Evolutionary conservation across 2,888 invertebrate species (phyloP), one percentile per base, ranked within the genome.

Genomic region (Netelia inedita): DNA sequence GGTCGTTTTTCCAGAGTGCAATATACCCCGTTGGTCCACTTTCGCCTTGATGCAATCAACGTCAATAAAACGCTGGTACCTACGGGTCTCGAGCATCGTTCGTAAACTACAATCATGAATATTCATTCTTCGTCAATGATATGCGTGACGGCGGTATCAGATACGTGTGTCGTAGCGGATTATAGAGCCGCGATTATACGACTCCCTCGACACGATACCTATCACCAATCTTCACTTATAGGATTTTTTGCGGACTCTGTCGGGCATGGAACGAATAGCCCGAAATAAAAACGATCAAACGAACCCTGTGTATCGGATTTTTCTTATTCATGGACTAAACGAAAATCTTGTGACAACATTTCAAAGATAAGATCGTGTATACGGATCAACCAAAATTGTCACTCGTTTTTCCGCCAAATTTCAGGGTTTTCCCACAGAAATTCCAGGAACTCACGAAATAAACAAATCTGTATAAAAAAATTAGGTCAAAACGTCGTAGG

Each of bases 81-180:
- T 14, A 41, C 16, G n/a, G 16, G 1, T 19, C 16, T 57, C 16
- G 9, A 19, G 19, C 59, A 8, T 11, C 46, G 14, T 10, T 63
- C 55, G 19, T 6, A 35, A 5, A 69, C 10, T 59, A 41, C n/a
- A 3, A 23, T 43, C 55, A 72, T 79, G 72, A 79, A 79, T 79
- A 79, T 79, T 79, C 23, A 55, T 76, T n/a, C 21, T 21, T 19
- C n/a, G 53, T 55, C 23, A 35, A 63, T 53, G 21, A n/a, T 23
- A 11, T 11, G 28, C 63, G 63, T 28, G 19, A 53, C 35, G 5
- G 50, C 41, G 23, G 41, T 1, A 11, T 2, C 19, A 28, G 8
- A 53, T 28, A 65, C 35, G 53, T 57, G 35, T 65, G 14, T 65
- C n/a, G n/a, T 10, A 61, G 43, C 46, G 0, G 35, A 19, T 21